Evolutionary conservation across 2,888 invertebrate species (phyloP).

Genomic region (Trichopoda pennipes): DNA sequence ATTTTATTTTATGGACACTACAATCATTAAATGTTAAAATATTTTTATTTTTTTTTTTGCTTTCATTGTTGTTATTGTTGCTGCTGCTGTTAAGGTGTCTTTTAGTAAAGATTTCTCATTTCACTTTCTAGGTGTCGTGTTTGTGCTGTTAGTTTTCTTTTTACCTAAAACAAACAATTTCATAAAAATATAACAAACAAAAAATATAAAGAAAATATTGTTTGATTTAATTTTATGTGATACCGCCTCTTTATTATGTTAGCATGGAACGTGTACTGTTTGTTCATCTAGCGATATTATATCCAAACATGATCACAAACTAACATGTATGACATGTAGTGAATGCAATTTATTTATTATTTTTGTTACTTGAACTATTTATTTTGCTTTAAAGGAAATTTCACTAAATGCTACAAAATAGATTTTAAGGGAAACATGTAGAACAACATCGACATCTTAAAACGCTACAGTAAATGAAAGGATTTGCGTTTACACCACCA

Average conservation of each 20-base stretch:
- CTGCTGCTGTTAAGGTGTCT: constrained; percentile 42
- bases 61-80: constrained; percentile 12
- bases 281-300: constrained; percentile 37
- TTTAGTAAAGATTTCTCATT: constrained; percentile 54
- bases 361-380: constrained; percentile 32
- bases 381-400: background rate
- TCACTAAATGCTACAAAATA: background rate
- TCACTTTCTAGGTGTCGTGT: constrained; percentile 61
- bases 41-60: background rate
- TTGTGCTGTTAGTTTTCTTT: constrained; percentile 19
- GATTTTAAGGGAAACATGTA: background rate
- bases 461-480: background rate
- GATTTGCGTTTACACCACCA: too few relatives aligned
- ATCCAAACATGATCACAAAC: constrained; percentile 2
- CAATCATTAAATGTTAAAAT: constrained; percentile 9
- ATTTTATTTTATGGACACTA: constrained; percentile 33
- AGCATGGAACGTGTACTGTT: constrained; percentile 47
- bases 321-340: background rate
- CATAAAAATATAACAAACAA: constrained; percentile 22
- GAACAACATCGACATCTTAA: background rate
- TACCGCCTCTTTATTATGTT: constrained; percentile 33
- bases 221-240: constrained; percentile 54
- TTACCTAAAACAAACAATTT: constrained; percentile 18
- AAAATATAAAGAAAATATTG: constrained; percentile 18
- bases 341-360: constrained; percentile 45